Base-by-base conservation (phyloP, 2,888 invertebrate species). In the Cenopis cana region DNA sequence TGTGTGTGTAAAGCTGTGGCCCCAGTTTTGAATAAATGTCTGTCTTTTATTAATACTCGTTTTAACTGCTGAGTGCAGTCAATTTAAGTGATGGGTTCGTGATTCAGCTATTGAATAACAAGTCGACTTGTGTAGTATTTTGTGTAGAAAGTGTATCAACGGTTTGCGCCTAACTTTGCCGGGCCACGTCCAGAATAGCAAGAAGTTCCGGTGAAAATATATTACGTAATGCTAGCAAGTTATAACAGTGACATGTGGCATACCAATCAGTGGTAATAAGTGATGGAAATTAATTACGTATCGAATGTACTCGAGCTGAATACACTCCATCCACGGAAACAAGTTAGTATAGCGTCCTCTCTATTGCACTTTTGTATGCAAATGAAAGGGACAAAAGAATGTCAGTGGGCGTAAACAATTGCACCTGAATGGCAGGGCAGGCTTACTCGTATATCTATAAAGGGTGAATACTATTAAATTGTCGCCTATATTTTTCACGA, bases 161-260 rank as follows among this genome's bases (percentile, higher is more conserved):
- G 56, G 33, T 49, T 33, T 49, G 29, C 18, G 46, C 54, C 52
- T 41, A 68, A 56, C 62, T 55, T 50, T 69, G 73, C 73, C 67
- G 72, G 60, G 70, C 67, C 38, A 69, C 82, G 77, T 85, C 80
- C 82, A 80, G 89, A 87, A 90, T 89, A 80, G 77, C 79, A 89
- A 90, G 73, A 74, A 81, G 86, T 89, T 90, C 89, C 90, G 89
- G 89, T 88, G 89, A 90, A 90, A 90, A 87, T 86, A 41, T 24
- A 68, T 90, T 89, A 82, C 73, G 74, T 81, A 89, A 89, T 57
- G 29, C 65, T 24, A 50, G 56, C 38, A 61, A 49, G 9, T 65
- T 41, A 66, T 66, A 33, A 12, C 65, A 12, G 46, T 54, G 46
- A 36, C 65, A 65, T 18, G 65, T 49, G 36, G 65, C 59, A 66